Evolutionary conservation across 2,888 invertebrate species (phyloP).

Genomic region (Tenodera sinensis): DNA sequence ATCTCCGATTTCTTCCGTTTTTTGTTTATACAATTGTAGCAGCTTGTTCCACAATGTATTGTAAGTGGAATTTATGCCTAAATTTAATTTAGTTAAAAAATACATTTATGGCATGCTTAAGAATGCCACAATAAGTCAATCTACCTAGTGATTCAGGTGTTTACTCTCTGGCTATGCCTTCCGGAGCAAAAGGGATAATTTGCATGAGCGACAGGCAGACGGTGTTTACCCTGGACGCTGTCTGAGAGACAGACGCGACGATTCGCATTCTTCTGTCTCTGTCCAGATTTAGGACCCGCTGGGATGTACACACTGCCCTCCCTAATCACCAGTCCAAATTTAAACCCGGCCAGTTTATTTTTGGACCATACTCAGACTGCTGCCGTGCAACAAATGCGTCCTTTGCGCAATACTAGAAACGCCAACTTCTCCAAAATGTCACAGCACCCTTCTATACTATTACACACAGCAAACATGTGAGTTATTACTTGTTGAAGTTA

Average conservation of each 20-base stretch:
- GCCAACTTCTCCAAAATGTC: background rate
- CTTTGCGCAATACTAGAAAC: background rate
- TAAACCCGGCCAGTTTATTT: slow-evolving; percentile 1
- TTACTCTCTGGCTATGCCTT: no score
- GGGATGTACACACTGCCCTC: slow-evolving; percentile 1
- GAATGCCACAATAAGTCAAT: no score
- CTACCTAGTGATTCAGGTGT: background rate
- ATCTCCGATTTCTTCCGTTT: no score
- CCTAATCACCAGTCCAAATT: slow-evolving; percentile 7
- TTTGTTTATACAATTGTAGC: no score
- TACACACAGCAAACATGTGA: no score
- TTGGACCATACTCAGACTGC: background rate
- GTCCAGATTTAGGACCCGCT: background rate
- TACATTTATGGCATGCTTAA: no score
- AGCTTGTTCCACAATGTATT: no score
- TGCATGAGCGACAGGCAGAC: background rate
- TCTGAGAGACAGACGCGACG: background rate
- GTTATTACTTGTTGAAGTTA: no score
- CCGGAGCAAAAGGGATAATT: background rate
- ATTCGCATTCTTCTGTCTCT: background rate
- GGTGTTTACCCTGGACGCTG: background rate
- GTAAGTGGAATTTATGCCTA: no score
- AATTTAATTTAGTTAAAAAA: no score
- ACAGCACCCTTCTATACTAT: background rate
- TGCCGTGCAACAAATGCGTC: background rate